Evolutionary conservation across 2,113 vertebrate species (phyloP), one percentile per base, ranked within the genome.

Genomic region (Oenanthe oenanthe): DNA sequence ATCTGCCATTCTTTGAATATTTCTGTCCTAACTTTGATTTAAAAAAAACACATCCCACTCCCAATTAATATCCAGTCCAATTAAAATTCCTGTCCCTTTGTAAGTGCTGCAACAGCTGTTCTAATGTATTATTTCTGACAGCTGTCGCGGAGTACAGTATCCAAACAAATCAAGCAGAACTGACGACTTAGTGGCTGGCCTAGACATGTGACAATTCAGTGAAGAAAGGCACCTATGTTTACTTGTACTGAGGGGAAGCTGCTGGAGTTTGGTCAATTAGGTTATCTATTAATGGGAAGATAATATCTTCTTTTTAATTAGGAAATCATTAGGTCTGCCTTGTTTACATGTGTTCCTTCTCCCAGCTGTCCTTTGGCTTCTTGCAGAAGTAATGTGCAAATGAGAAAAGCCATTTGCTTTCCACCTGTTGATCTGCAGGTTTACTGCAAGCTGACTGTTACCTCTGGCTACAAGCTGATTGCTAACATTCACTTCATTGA

Each of bases 101-200:
- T 96, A 96, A 90, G 96, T 98, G 79, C 90, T 92, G 91, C n/a
- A 96, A 88, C 98, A 98, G 97, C 97, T 98, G 98, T 97, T 98
- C 66, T 95, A 94, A 98, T 97, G 95, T 95, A 97, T 98, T 97
- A 94, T 97, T 98, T 98, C 97, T 24, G 56, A 97, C 97, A 98
- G 97, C 98, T 98, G 98, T 97, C 29, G 0, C 77, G 58, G 43
- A 94, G 40, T 96, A 92, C 79, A 86, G 77, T 95, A 89, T 97
- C 97, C 96, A 98, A 97, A 97, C 94, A 97, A 96, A 97, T 95
- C 95, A 97, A 95, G 96, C 97, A 98, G 94, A 98, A 97, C 97
- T 97, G 96, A 97, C 78, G 92, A 66, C 70, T 85, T 61, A 45
- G 96, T 95, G 92, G 24, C 92, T 93, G 57, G 25, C 7, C 78